Evolutionary conservation across 2,797 vertebrate species (phyloP), one percentile per base, ranked within the genome.

Genomic region (Setipinna tenuifilis): DNA sequence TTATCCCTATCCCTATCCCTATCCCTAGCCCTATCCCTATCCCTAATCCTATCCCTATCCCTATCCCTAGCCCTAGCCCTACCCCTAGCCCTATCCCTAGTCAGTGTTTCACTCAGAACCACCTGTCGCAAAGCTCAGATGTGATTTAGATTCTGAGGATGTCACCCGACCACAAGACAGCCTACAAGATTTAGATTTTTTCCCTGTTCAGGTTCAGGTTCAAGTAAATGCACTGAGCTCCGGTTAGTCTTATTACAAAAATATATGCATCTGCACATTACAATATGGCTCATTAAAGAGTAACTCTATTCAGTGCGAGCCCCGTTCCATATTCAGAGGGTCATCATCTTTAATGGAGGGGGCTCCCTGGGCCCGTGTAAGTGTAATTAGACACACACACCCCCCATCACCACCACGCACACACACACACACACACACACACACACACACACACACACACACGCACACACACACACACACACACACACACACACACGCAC

Each of bases 261-360:
- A 48, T 35, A 75, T 75, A 35, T 35, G 68, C 68, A 41, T 41
- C 28, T 35, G 7, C 28, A 75, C 68, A 75, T 35, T 75, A 12
- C 28, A 17, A 17, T 75, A 75, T 75, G 35, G 35, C 28, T 61
- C 50, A 83, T 59, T 21, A 61, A 83, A 61, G 82, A 35, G 21
- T 50, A 65, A 48, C 41, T 48, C 5, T 68, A 83, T 83, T 83
- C 83, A 54, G 3, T 48, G 41, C 28, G 23, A n/a, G 23, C 9
- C 17, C 44, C 50, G 68, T 83, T 71, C 16, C 44, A 83, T 71
- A 71, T 83, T 89, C 91, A 88, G 88, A 85, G 91, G 89, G 82
- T 91, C 88, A 90, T 92, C 92, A 88, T 87, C 88, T 84, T 23
- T 83, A 82, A 87, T 21, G 75, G 44, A 23, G 41, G 41, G 68